Conservation (phyloP, 2,888 invertebrate genomes). For the Ochropleura leucogaster region DNA sequence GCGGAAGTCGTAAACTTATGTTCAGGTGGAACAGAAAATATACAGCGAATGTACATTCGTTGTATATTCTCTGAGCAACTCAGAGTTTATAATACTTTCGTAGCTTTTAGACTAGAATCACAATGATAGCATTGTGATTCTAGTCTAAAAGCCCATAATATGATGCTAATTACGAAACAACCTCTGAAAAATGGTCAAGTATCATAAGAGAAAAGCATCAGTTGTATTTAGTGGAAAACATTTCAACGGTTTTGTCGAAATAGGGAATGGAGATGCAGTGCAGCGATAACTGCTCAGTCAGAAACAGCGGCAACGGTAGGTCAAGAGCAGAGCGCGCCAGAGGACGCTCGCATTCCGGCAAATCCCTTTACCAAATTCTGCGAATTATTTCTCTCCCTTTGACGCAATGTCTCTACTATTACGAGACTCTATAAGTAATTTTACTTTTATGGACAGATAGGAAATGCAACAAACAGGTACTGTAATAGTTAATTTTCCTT, state of each 20-base stretch:
- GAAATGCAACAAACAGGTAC: slow-evolving; percentile 4
- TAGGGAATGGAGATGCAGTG: slow-evolving; percentile 68
- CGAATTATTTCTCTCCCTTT: slow-evolving; percentile 71
- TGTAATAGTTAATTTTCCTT: slow-evolving; percentile 5
- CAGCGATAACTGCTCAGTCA: slow-evolving; percentile 73
- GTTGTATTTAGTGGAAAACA: slow-evolving; percentile 50
- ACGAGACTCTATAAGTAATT: slow-evolving; percentile 16
- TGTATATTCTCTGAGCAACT: not conserved
- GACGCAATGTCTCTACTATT: slow-evolving; percentile 63
- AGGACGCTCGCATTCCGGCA: slow-evolving; percentile 68
- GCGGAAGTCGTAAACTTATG: slow-evolving; percentile 16
- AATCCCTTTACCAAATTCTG: slow-evolving; percentile 69
- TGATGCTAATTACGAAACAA: slow-evolving; percentile 18
- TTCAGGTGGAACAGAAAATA: slow-evolving; percentile 15
- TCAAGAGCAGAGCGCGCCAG: slow-evolving; percentile 82
- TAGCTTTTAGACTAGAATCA: not conserved
- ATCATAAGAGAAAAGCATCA: slow-evolving; percentile 10
- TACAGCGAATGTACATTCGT: not conserved
- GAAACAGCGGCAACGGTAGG: slow-evolving; percentile 69
- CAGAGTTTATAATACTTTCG: not conserved
- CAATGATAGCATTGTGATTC: no score
- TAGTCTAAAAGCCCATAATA: no score
- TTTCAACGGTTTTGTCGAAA: slow-evolving; percentile 58
- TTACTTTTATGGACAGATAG: slow-evolving; percentile 19
- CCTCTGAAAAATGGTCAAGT: not conserved